These are phyloP conservation scores for Hydropsyche tenuis DNA, from an alignment of 1,140 invertebrate genomes.

Conservation along the genomic window DNA sequence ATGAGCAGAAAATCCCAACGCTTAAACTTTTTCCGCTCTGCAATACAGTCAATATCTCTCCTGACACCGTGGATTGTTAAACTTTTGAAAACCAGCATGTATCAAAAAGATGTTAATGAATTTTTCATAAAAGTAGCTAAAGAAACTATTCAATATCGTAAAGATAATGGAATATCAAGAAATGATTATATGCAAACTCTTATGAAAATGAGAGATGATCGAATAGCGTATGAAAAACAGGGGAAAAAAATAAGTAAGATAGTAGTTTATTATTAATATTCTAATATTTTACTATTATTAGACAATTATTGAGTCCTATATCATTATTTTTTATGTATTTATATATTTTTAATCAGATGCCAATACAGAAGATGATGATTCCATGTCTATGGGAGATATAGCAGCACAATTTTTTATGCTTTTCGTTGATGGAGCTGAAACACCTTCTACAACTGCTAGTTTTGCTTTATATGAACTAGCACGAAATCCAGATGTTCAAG, in stretches of 20 bases:
- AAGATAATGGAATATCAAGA: conserved; percentile 59
- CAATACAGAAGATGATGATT: conserved; percentile 53
- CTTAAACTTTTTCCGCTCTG: conserved; percentile 38
- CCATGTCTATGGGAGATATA: conserved; percentile 48
- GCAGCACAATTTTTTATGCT: conserved; percentile 58
- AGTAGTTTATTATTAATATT: too few relatives aligned
- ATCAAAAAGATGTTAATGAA: conserved; percentile 51
- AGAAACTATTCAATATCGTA: conserved; percentile 62
- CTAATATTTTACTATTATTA: too few relatives aligned
- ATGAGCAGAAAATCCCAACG: conserved; percentile 53
- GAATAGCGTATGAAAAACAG: conserved; percentile 42
- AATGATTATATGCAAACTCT: conserved; percentile 66
- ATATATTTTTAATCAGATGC: conserved; percentile 4
- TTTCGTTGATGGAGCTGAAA: conserved; percentile 67
- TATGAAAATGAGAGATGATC: conserved; percentile 61
- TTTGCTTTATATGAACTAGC: conserved; percentile 61
- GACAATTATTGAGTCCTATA: too few relatives aligned
- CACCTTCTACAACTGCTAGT: conserved; percentile 64
- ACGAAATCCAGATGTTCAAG: conserved; percentile 61
- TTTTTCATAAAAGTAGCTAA: conserved; percentile 63
- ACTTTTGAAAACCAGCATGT: conserved; percentile 51
- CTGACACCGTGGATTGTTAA: conserved; percentile 48
- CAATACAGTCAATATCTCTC: conserved; percentile 44
- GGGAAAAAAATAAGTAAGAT: conserved; percentile 22
- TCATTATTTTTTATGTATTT: too few relatives aligned